Evolutionary conservation across 2,888 invertebrate genomes (phyloP), one percentile per base, ranked within the genome.

Genomic region (Erebia palarica): DNA sequence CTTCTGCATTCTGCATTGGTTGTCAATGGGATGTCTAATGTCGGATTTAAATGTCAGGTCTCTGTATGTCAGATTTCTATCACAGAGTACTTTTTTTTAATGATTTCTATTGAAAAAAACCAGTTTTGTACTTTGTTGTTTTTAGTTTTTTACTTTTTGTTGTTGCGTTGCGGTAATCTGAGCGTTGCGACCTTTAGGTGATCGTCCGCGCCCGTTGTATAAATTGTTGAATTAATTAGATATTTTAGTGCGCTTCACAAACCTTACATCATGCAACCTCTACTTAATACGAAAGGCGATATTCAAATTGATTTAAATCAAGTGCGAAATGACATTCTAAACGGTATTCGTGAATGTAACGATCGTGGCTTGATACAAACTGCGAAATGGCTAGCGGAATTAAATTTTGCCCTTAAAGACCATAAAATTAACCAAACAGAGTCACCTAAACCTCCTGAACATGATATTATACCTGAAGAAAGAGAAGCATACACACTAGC

Each of bases 351-450:
- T 60, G 96, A 97, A 89, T 97, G 97, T 86, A 95, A 95, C 21
- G 95, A 96, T 80, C 94, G 98, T 68, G 97, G 98, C 51, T 91
- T 98, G 65, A 88, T 95, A 75, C 96, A 98, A 81, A 96, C 96
- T 75, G 96, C 96, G 21, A 98, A 98, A 94, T 98, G 98, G 98
- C 92, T 98, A 72, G 95, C 98, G 0, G 98, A 98, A 88, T 91
- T 98, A 84, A 97, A 97, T 87, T 96, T 94, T 84, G 95, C 97
- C 0, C 82, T 98, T 59, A 94, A 94, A 81, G 95, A 96, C 79
- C 93, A 96, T 44, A 95, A 95, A 85, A 81, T 95, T 69, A 82
- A 86, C 58, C 87, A 91, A 59, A 93, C 94, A 76, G 95, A 96
- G 69, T 83, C 89, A 59, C 68, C 74, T n/a, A 76, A 65, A 59